Evolutionary conservation across 2,113 vertebrate species (phyloP).

Genomic region (Chloroceryle aenea): DNA sequence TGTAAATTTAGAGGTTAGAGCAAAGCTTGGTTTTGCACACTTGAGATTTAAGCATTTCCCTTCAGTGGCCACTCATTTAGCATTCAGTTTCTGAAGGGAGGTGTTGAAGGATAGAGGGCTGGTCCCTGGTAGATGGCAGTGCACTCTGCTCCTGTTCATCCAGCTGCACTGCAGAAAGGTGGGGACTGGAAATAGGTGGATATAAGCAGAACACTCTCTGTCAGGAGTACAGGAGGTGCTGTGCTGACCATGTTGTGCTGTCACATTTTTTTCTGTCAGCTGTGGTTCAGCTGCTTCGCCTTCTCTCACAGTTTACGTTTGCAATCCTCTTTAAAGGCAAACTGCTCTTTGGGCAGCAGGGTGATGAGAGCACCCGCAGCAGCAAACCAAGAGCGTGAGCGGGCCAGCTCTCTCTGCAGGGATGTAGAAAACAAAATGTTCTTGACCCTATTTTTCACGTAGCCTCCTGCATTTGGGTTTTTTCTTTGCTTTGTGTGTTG

Average conservation of each 20-base stretch:
- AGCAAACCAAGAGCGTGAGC: rapidly evolving
- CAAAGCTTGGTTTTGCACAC: neutral
- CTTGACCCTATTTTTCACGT: neutral
- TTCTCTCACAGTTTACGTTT: neutral
- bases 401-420: neutral
- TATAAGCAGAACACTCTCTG: neutral
- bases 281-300: neutral
- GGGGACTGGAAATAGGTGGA: neutral
- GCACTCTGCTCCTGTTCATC: rapidly evolving
- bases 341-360: neutral
- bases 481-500: neutral
- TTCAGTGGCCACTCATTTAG: neutral
- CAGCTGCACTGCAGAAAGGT: neutral
- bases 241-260: neutral
- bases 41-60: neutral
- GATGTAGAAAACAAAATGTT: neutral
- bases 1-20: neutral
- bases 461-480: neutral
- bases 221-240: neutral
- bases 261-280: neutral
- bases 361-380: neutral
- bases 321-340: neutral
- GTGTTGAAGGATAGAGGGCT: neutral
- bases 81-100: neutral
- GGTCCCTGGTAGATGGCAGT: rapidly evolving